Evolutionary conservation across 2,888 invertebrate genomes (phyloP), one percentile per base, ranked within the genome.

Genomic region (Tuta absoluta): DNA sequence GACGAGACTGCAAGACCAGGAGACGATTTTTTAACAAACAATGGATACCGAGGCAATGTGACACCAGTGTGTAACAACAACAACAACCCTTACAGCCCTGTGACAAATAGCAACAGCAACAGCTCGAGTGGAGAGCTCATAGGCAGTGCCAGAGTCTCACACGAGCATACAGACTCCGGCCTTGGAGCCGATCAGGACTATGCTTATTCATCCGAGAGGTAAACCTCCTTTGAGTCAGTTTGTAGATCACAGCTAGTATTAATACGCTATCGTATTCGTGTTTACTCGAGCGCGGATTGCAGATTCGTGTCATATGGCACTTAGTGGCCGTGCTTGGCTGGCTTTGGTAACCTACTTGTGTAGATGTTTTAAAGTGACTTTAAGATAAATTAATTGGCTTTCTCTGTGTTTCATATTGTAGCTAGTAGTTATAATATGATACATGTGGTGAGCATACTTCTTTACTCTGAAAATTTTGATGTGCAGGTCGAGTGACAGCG

Each of bases 121-220:
- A 92, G 92, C 69, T 92, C 92, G 45, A 92, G 92, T 65, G 92
- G 92, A 14, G 92, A 92, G 71, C 81, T 92, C 64, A 92, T 92
- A 67, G 91, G 91, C 48, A 92, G 91, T 69, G 85, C 93, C 17
- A 82, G 94, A 68, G 94, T 94, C 41, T 95, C 94, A 28, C 95
- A 95, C 72, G 95, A 95, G 75, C 95, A 95, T 75, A 95, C 95
- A 0, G 95, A 95, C 82, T 95, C 95, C 0, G 95, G 95, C 0
- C 86, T 95, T 5, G 95, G 95, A 57, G 95, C 94, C 19, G 95
- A 95, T 83, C 95, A 95, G 81, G 95, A 95, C 75, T 95, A 95
- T 79, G 94, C 94, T 45, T 94, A 95, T 83, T 94, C 94, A 68
- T 94, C 94, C 37, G 94, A 94, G 85, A 93, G 94, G 95, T 94